Conservation (phyloP, 2,888 invertebrate genomes). For the Stramonita haemastoma region DNA sequence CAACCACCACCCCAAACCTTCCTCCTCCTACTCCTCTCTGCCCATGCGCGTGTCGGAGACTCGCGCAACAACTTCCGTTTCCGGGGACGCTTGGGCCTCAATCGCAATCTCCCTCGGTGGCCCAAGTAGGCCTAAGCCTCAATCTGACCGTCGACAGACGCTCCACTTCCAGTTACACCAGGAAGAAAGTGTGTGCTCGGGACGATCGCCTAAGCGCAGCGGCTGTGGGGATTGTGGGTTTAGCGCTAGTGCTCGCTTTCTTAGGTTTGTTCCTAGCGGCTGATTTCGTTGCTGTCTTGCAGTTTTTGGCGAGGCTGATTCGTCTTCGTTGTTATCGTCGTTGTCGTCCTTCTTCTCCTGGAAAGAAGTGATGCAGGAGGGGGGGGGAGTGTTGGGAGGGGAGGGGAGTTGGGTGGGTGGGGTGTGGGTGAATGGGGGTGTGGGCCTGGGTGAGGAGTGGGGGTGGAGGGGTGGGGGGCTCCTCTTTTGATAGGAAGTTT, state of each 20-base stretch:
- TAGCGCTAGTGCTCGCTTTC: not conserved
- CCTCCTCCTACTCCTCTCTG: not conserved
- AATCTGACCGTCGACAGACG: not conserved
- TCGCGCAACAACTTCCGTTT: not conserved
- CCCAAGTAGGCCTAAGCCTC: not conserved
- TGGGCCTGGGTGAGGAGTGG: too few relatives aligned
- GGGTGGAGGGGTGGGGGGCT: too few relatives aligned
- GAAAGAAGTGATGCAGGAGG: not conserved
- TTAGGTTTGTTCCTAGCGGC: slow-evolving; percentile 1
- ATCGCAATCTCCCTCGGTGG: too few relatives aligned
- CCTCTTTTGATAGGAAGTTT: too few relatives aligned
- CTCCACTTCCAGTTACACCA: not conserved
- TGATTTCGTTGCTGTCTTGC: not conserved
- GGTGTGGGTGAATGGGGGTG: too few relatives aligned
- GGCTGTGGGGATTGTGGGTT: not conserved
- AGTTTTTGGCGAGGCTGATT: not conserved
- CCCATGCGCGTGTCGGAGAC: not conserved
- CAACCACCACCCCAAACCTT: too few relatives aligned
- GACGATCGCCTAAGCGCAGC: not conserved
- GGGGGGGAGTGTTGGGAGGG: too few relatives aligned
- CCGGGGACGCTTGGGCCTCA: not conserved
- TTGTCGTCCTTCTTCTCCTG: too few relatives aligned
- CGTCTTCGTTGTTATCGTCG: too few relatives aligned
- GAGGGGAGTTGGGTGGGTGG: too few relatives aligned
- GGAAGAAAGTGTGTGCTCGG: not conserved